Percentiles rank a stretch among this genome's conserved stretches.
phyloP scores from a whole-genome alignment of 2,113 vertebrate genomes.

The Leptobrachium ailaonicum region DNA sequence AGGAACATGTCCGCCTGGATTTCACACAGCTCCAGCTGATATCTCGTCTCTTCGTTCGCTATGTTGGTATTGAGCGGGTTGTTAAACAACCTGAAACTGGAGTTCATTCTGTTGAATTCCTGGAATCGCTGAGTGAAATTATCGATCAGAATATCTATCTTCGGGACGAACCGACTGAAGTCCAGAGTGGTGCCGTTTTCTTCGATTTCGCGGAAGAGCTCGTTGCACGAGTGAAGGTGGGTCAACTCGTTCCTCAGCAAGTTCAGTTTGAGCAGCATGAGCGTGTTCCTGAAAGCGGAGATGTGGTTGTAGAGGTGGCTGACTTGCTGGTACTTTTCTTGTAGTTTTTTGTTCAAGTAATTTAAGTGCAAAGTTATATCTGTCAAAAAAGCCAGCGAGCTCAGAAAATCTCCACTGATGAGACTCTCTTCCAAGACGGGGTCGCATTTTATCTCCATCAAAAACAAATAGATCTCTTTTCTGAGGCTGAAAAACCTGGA shows the following conservation, averaged over 20 bases:
- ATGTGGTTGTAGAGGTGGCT: constrained; percentile 25
- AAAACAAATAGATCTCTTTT: constrained; percentile 24
- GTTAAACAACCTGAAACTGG: constrained; percentile 27
- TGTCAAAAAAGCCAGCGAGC: constrained; percentile 34
- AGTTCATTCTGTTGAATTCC: constrained; percentile 24
- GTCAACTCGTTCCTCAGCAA: constrained; percentile 24
- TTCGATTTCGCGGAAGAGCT: constrained; percentile 18
- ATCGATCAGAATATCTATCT: constrained; percentile 37
- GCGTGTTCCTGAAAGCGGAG: constrained; percentile 16
- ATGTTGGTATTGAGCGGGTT: constrained; percentile 20
- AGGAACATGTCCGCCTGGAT: constrained; percentile 35
- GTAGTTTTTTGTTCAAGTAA: constrained; percentile 17
- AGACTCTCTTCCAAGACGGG: constrained; percentile 8
- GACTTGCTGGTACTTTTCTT: constrained; percentile 22
- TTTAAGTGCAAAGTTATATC: constrained; percentile 30
- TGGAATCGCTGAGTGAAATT: constrained; percentile 31
- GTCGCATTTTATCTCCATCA: constrained; percentile 12
- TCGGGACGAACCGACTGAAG: constrained; percentile 29
- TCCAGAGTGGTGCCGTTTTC: constrained; percentile 1
- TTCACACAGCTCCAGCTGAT: constrained; percentile 32
- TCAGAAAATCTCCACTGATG: neutral
- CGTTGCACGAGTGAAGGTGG: constrained; percentile 15
- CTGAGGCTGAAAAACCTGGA: constrained; percentile 23
- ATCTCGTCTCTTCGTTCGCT: neutral
- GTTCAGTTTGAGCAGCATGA: constrained; percentile 27